These are phyloP conservation scores for Caenorhabditis virilis DNA, from an alignment of 2,888 invertebrate genomes.

Conservation along the genomic window DNA sequence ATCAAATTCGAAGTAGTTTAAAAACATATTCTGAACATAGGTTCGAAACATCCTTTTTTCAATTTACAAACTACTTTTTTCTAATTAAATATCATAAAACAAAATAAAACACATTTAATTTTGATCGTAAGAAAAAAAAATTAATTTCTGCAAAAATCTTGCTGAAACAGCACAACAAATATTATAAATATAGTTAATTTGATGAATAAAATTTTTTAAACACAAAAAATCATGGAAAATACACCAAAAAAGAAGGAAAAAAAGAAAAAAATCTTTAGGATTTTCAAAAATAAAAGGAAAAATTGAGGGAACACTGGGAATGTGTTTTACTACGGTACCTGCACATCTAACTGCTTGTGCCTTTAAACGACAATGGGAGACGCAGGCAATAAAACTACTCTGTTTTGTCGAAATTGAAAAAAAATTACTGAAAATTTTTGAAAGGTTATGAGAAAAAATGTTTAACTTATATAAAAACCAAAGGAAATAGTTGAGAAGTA, in stretches of 20 bases:
- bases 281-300: constrained; percentile 18
- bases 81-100: no score
- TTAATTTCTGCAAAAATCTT: constrained; percentile 1
- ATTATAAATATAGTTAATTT: not conserved
- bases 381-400: not conserved
- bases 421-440: not conserved
- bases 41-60: no score
- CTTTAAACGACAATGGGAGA: constrained; percentile 14
- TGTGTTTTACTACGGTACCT: constrained; percentile 19
- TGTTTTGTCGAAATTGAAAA: not conserved
- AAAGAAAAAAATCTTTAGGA: constrained; percentile 35
- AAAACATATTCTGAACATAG: no score
- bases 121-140: not conserved
- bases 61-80: no score
- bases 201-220: constrained; percentile 1
- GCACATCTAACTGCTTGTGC: constrained; percentile 38
- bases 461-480: no score
- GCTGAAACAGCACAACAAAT: not conserved
- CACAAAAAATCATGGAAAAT: constrained; percentile 6
- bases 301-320: not conserved
- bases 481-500: no score
- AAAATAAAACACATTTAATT: no score
- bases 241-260: constrained; percentile 20
- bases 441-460: not conserved
- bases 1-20: constrained; percentile 2